A percentile compares a stretch with the other conserved stretches of the same genome.
phyloP scores from a whole-genome alignment of 2,113 vertebrate genomes.

The Cephalopholis sonnerati region DNA sequence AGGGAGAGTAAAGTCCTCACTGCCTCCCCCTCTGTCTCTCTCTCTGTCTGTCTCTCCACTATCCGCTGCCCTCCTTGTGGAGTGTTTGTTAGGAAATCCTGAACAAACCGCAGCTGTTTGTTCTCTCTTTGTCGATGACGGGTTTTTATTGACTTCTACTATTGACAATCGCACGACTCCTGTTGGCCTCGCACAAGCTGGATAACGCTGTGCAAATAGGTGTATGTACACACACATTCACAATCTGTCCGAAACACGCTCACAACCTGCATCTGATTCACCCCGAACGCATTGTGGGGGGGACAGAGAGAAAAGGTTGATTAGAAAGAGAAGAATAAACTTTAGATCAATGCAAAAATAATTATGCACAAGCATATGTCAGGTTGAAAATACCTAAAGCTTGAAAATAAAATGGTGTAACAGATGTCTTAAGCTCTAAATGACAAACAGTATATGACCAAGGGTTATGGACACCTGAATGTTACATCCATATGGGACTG shows the following conservation, averaged over 20 bases:
- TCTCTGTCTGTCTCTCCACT: conserved; percentile 37
- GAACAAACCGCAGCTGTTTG: conserved; percentile 87
- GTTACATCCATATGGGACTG: background rate
- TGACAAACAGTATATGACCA: background rate
- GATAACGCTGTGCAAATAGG: conserved; percentile 88
- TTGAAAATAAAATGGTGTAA: background rate
- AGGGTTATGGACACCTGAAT: background rate
- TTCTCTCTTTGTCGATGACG: conserved; percentile 85
- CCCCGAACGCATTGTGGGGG: conserved; percentile 9
- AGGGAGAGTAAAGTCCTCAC: conserved; percentile 25
- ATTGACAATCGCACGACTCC: conserved; percentile 85
- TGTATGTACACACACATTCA: conserved; percentile 83
- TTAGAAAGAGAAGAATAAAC: conserved; percentile 1
- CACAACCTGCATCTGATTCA: conserved; percentile 58
- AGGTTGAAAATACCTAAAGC: background rate
- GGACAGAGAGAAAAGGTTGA: background rate
- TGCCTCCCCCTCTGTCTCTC: conserved; percentile 16
- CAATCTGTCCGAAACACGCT: conserved; percentile 64
- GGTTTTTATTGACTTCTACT: conserved; percentile 88
- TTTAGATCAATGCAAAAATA: background rate
- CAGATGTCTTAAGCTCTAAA: background rate
- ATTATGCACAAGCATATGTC: background rate
- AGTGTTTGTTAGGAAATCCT: conserved; percentile 90
- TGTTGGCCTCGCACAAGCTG: conserved; percentile 84
- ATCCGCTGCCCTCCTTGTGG: conserved; percentile 66